These are phyloP conservation scores for Cebidichthys violaceus DNA, from an alignment of 2,113 vertebrate genomes.

Conservation along the genomic window DNA sequence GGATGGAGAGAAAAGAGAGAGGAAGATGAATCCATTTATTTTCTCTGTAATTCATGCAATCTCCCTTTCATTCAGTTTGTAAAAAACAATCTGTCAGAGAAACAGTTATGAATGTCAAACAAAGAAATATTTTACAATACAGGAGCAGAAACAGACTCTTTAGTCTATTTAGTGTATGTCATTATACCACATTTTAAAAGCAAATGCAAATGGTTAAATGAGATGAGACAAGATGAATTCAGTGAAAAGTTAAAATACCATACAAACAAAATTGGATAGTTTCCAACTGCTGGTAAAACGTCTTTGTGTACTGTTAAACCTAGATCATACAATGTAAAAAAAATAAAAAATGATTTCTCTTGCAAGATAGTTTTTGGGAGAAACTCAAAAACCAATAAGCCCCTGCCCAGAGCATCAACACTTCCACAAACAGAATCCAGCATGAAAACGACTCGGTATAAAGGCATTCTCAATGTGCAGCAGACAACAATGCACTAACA, in stretches of 20 bases:
- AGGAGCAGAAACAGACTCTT: neutral
- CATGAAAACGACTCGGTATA: constrained; percentile 37
- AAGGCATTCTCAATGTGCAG: constrained; percentile 26
- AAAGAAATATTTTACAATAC: neutral
- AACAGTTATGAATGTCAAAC: neutral
- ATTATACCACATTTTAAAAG: neutral
- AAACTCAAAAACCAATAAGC: constrained; percentile 43
- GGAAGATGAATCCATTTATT: neutral
- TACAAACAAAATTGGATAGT: neutral
- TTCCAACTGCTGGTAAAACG: neutral
- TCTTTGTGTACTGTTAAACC: neutral
- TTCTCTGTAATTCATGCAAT: constrained; percentile 6
- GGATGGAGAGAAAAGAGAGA: constrained; percentile 4
- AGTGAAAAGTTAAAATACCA: neutral
- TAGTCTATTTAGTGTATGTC: neutral
- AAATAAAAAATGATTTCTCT: neutral
- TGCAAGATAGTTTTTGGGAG: constrained; percentile 35
- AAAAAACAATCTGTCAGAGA: neutral
- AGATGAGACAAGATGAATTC: neutral
- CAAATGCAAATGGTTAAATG: neutral
- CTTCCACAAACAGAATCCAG: constrained; percentile 41
- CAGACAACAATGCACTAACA: constrained; percentile 40
- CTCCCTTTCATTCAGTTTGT: neutral
- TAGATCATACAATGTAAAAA: neutral
- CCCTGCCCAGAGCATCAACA: constrained; percentile 47